phyloP scores from a whole-genome alignment of 2,888 invertebrate genomes.

The Tachina lurida region DNA sequence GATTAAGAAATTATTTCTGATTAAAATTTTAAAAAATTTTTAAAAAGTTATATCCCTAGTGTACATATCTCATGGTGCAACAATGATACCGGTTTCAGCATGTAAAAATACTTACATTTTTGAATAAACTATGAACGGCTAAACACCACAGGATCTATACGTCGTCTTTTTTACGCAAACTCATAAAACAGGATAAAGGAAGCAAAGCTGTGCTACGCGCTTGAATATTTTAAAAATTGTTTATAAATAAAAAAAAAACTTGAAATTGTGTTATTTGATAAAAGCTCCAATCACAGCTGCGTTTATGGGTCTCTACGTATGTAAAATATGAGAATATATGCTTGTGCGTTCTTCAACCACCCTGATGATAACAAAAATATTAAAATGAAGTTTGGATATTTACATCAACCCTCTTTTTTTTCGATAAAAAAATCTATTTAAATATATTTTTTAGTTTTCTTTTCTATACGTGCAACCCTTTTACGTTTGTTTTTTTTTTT shows the following conservation, averaged over 20 bases:
- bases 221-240: neutral
- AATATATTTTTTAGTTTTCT: constrained; percentile 29
- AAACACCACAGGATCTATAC: constrained; percentile 34
- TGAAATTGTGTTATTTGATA: neutral
- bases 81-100: constrained; percentile 60
- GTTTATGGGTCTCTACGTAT: neutral
- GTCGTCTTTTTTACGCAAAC: constrained; percentile 54
- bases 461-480: constrained; percentile 41
- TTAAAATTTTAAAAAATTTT: too few relatives aligned
- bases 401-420: constrained; percentile 60
- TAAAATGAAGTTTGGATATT: constrained; percentile 78
- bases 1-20: too few relatives aligned
- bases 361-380: constrained; percentile 70
- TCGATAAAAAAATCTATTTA: constrained; percentile 23
- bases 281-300: constrained; percentile 60
- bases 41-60: too few relatives aligned
- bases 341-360: constrained; percentile 29
- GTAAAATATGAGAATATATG: constrained; percentile 1
- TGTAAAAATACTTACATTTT: constrained; percentile 54
- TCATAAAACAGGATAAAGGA: constrained; percentile 28
- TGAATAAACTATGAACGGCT: neutral
- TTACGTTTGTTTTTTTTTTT: constrained; percentile 9
- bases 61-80: constrained; percentile 22
- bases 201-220: neutral
- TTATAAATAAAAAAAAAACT: neutral